These are phyloP conservation scores for Hyla sarda DNA, from an alignment of 2,113 vertebrate genomes.

Conservation along the genomic window DNA sequence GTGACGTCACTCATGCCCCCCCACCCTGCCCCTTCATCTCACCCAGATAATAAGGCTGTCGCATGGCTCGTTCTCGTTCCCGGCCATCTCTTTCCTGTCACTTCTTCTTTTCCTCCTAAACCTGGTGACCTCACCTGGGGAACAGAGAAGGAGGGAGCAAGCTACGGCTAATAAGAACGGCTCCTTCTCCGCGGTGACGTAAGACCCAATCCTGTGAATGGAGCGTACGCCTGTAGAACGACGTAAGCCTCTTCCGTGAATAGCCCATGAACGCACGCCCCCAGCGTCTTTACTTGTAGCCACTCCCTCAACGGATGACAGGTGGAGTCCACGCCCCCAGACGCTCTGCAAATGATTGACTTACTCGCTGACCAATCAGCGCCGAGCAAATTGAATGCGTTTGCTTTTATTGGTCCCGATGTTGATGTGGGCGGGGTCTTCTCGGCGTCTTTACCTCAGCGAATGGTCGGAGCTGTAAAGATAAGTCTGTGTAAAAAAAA, in stretches of 20 bases:
- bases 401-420: not conserved
- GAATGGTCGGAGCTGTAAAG: not conserved
- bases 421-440: not conserved
- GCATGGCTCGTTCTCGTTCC: slow-evolving; percentile 70
- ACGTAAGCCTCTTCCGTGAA: slow-evolving; percentile 28
- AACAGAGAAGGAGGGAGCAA: slow-evolving; percentile 45
- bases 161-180: not conserved
- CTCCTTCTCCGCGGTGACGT: not conserved
- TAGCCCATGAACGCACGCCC: not conserved
- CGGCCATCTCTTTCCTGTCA: slow-evolving; percentile 70
- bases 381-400: too few relatives aligned
- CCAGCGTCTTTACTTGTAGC: not conserved
- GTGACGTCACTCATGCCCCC: slow-evolving; percentile 22
- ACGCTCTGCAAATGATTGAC: slow-evolving; percentile 9
- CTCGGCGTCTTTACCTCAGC: not conserved
- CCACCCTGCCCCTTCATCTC: slow-evolving; percentile 60
- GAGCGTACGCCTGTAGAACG: not conserved
- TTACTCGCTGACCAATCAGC: not conserved
- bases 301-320: slow-evolving; percentile 36
- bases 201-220: not conserved
- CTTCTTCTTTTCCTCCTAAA: slow-evolving; percentile 24
- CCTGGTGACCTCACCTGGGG: slow-evolving; percentile 51
- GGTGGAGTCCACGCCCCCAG: slow-evolving; percentile 13
- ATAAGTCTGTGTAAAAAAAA: too few relatives aligned
- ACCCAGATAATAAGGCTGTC: slow-evolving; percentile 82